A percentile compares a stretch with the other conserved stretches of the same genome.
These are phyloP conservation scores for Sternarchorhynchus goeldii DNA, from an alignment of 2,797 vertebrate species.

Conservation along the genomic window DNA sequence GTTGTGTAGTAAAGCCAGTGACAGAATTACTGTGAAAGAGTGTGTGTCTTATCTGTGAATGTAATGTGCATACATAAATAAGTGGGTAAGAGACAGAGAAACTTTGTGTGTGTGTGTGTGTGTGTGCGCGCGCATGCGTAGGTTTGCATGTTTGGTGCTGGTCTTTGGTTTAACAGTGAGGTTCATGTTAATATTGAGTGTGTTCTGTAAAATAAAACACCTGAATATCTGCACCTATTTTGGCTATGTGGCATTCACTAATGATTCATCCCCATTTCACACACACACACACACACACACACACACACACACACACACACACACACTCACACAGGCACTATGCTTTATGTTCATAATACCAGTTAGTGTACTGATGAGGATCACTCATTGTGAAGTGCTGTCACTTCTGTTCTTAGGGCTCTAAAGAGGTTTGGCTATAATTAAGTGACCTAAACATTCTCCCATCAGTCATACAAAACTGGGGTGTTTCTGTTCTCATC, in stretches of 20 bases:
- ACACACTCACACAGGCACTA: constrained; percentile 30
- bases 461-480: constrained; percentile 46
- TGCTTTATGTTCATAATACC: constrained; percentile 48
- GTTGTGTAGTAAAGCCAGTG: constrained; percentile 68
- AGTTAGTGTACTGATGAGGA: constrained; percentile 55
- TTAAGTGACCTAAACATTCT: constrained; percentile 59
- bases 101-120: constrained; percentile 44
- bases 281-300: constrained; percentile 44
- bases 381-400: constrained; percentile 72
- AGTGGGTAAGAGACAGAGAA: constrained; percentile 20
- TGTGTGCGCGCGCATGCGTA: constrained; percentile 59
- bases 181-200: constrained; percentile 48
- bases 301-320: constrained; percentile 23
- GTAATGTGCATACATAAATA: constrained; percentile 52
- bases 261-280: constrained; percentile 61
- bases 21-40: constrained; percentile 60
- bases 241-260: constrained; percentile 63
- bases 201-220: constrained; percentile 61
- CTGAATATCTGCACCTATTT: constrained; percentile 71
- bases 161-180: constrained; percentile 27
- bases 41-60: constrained; percentile 45
- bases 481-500: constrained; percentile 42
- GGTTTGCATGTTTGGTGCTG: constrained; percentile 51
- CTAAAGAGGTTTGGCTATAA: constrained; percentile 61
- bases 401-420: constrained; percentile 69